These are phyloP conservation scores for Nephrotoma appendiculata DNA, from an alignment of 2,888 invertebrate genomes.

Conservation along the genomic window DNA sequence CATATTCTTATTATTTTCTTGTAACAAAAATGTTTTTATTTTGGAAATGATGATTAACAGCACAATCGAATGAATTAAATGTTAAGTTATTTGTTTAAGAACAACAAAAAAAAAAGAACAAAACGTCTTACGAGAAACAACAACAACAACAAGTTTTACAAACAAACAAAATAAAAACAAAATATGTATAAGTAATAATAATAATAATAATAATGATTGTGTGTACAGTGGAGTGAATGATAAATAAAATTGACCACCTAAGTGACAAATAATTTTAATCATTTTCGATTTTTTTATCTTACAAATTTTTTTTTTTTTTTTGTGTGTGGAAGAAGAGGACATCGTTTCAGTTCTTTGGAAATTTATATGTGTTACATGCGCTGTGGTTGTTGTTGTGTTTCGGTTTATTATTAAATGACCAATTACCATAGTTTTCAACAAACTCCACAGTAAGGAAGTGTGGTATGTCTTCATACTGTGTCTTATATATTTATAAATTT, in stretches of 20 bases:
- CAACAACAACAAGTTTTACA: not conserved
- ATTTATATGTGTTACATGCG: not conserved
- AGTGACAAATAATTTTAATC: slow-evolving; percentile 3
- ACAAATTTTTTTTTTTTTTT: not conserved
- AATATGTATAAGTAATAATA: not conserved
- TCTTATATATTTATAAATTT: not conserved
- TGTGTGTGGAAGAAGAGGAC: not conserved
- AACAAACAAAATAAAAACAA: not conserved
- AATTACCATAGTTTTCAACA: not conserved
- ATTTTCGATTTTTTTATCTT: not conserved
- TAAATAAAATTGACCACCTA: slow-evolving; percentile 4
- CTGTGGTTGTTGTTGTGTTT: not conserved
- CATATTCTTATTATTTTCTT: not conserved
- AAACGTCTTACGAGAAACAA: not conserved
- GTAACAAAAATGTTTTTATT: not conserved
- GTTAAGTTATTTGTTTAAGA: not conserved
- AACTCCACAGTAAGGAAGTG: not conserved
- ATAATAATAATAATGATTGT: not conserved
- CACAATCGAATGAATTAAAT: slow-evolving; percentile 2
- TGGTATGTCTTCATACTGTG: not conserved
- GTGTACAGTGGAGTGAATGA: not conserved
- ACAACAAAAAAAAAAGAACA: not conserved
- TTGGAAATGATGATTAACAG: slow-evolving; percentile 4
- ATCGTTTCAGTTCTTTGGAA: not conserved
- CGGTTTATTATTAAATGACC: not conserved